Evolutionary conservation across 2,113 vertebrate genomes (phyloP).

Genomic region (Setophaga petechia): DNA sequence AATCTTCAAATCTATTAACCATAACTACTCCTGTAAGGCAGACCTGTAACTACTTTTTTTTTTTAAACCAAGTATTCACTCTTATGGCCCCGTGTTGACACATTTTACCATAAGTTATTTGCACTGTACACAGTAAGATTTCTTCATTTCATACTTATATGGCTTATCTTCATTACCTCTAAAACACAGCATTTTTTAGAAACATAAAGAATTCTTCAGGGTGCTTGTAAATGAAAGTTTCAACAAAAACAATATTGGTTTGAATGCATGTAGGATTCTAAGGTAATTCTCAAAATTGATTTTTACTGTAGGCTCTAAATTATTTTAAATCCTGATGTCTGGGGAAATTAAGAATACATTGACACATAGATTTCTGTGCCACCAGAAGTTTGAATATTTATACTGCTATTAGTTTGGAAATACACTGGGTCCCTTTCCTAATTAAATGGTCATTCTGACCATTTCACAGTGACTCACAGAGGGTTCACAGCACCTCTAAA

Average conservation of each 20-base stretch:
- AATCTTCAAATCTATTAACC: background rate
- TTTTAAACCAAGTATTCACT: background rate
- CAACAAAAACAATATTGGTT: background rate
- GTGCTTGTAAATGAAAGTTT: background rate
- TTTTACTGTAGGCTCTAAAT: constrained; percentile 7
- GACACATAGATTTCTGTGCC: background rate
- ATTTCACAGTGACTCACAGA: background rate
- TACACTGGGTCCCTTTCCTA: background rate
- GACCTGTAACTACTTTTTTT: background rate
- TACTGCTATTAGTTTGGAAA: background rate
- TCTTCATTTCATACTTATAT: background rate
- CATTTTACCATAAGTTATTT: background rate
- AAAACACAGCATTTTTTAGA: background rate
- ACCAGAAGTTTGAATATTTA: background rate
- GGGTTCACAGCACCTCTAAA: background rate
- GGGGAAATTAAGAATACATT: constrained; percentile 18
- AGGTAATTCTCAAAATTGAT: background rate
- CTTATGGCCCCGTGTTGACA: background rate
- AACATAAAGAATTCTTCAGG: background rate
- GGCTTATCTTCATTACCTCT: background rate
- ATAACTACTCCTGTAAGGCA: background rate
- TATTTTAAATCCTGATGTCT: background rate
- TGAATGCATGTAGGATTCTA: background rate
- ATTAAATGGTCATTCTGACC: background rate
- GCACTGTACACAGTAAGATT: background rate